These are phyloP conservation scores for Alcis repandata DNA, from an alignment of 2,888 invertebrate species.

Conservation along the genomic window DNA sequence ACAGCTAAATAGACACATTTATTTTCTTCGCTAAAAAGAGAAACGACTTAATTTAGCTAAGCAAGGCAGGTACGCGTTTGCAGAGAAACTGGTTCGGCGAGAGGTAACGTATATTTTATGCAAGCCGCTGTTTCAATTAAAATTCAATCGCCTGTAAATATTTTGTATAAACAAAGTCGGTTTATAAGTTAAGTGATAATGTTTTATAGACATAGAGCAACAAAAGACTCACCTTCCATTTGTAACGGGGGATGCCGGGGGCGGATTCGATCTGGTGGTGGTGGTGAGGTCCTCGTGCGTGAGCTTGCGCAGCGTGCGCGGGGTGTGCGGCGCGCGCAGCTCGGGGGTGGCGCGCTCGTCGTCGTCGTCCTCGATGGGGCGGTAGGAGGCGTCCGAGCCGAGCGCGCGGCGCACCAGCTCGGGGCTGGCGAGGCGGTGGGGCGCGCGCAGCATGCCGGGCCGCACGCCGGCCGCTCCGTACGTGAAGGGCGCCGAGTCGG, in stretches of 20 bases:
- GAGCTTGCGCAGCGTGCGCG: conserved; percentile 73
- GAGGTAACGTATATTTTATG: conserved; percentile 55
- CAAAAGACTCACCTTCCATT: conserved; percentile 74
- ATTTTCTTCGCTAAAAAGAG: conserved; percentile 37
- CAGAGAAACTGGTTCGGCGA: conserved; percentile 58
- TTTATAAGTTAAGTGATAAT: background rate
- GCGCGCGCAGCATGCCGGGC: conserved; percentile 89
- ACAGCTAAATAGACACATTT: conserved; percentile 7
- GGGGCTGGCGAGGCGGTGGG: conserved; percentile 93
- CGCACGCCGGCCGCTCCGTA: conserved; percentile 90
- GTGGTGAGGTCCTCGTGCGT: conserved; percentile 77
- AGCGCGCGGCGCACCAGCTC: conserved; percentile 93
- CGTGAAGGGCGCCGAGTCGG: conserved; percentile 95
- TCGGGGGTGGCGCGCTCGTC: conserved; percentile 75
- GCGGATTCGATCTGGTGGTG: conserved; percentile 62
- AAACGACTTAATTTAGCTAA: conserved; percentile 53
- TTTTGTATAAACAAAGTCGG: conserved; percentile 2
- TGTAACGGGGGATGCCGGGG: conserved; percentile 63
- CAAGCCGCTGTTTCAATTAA: conserved; percentile 44
- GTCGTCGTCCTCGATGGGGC: conserved; percentile 76
- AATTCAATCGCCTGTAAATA: conserved; percentile 37
- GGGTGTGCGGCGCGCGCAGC: conserved; percentile 66
- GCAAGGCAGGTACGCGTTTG: conserved; percentile 42
- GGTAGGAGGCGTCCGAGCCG: conserved; percentile 73
- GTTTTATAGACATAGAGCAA: too few species aligned